Evolutionary conservation across 2,113 vertebrate genomes (phyloP).

Genomic region (Grammomys surdaster): DNA sequence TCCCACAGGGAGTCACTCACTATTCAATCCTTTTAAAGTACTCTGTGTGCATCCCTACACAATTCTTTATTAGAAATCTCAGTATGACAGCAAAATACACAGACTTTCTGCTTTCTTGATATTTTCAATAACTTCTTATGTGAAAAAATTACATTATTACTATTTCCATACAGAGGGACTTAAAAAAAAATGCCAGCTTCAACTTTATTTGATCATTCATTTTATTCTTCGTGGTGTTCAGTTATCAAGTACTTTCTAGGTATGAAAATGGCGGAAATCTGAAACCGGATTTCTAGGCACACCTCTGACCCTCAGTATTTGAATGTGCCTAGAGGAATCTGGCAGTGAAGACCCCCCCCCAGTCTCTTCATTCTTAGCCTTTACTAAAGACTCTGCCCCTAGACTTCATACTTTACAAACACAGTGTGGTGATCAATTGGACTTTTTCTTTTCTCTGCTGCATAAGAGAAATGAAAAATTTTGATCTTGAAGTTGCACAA

Average conservation of each 20-base stretch:
- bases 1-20: not conserved
- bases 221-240: not conserved
- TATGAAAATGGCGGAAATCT: not conserved
- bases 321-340: not conserved
- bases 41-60: not conserved
- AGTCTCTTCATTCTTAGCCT: not conserved
- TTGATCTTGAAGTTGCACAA: constrained; percentile 20
- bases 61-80: constrained; percentile 1
- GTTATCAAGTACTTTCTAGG: not conserved
- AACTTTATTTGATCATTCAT: not conserved
- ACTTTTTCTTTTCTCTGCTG: not conserved
- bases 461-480: constrained; percentile 35
- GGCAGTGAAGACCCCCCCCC: not conserved
- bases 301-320: not conserved
- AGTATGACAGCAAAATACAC: not conserved
- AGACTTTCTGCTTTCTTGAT: not conserved
- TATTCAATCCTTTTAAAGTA: not conserved
- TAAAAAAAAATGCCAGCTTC: constrained; percentile 41
- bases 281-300: constrained; percentile 46
- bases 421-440: not conserved
- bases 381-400: not conserved
- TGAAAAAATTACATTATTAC: constrained; percentile 3
- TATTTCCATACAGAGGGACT: constrained; percentile 41
- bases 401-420: not conserved
- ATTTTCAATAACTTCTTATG: constrained; percentile 20